A percentile compares a stretch with the other conserved stretches of the same genome.
Evolutionary conservation across 23 tunicate species (phyloP).

Genomic region (Trididemnum clinides): DNA sequence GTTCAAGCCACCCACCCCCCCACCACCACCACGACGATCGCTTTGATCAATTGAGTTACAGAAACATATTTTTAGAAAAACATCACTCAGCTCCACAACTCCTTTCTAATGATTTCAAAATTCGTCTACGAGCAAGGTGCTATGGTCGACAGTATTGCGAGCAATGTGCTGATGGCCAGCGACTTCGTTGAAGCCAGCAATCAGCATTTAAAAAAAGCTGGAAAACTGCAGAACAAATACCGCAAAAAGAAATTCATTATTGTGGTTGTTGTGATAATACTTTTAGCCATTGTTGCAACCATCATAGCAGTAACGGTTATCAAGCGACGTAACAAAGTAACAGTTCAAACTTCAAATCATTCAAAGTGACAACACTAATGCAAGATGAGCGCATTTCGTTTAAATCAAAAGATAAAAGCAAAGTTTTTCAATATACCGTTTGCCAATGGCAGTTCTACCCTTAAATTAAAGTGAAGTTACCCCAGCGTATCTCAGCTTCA

Average conservation of each 20-base stretch:
- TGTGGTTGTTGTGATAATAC: constrained; percentile 30
- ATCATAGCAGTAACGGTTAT: constrained; percentile 60
- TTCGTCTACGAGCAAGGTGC: constrained; percentile 82
- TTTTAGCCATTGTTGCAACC: constrained; percentile 37
- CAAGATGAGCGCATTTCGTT: too few species aligned
- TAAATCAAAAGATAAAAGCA: too few species aligned
- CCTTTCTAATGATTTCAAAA: constrained; percentile 65
- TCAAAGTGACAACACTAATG: too few species aligned
- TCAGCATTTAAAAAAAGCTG: constrained; percentile 72
- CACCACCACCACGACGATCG: too few species aligned
- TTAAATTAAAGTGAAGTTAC: too few species aligned
- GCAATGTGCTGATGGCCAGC: constrained; percentile 57
- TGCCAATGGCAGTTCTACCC: too few species aligned
- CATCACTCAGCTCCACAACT: constrained; percentile 69
- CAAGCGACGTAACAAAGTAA: neutral
- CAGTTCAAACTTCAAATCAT: neutral
- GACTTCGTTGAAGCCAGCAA: constrained; percentile 76
- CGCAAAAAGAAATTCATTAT: constrained; percentile 70
- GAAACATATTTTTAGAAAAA: constrained; percentile 39
- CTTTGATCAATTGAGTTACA: too few species aligned
- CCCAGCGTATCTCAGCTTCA: too few species aligned
- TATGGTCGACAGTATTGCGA: constrained; percentile 73
- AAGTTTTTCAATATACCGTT: too few species aligned
- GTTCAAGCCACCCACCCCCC: too few species aligned
- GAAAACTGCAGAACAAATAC: constrained; percentile 70